Evolutionary conservation across 2,888 invertebrate genomes (phyloP).

Genomic region (Cyaniris semiargus): DNA sequence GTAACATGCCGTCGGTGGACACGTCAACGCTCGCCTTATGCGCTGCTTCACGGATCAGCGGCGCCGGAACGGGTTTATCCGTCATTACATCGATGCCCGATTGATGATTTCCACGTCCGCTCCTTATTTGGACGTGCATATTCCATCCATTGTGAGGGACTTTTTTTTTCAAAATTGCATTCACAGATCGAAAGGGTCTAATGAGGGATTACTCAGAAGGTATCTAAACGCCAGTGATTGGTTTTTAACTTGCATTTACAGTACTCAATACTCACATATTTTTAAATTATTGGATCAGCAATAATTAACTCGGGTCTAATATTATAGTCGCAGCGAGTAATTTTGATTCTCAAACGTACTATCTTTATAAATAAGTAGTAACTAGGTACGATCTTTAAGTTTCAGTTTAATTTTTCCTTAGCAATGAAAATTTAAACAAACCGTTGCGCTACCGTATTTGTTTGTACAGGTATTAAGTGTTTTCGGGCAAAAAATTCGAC

Average conservation of each 20-base stretch:
- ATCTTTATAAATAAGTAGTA: not conserved
- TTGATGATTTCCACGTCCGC: constrained; percentile 47
- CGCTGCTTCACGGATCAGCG: constrained; percentile 64
- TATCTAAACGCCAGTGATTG: not conserved
- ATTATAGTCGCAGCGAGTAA: not conserved
- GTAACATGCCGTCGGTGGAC: constrained; percentile 60
- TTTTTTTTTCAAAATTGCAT: not conserved
- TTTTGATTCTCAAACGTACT: not conserved
- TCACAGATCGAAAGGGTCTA: not conserved
- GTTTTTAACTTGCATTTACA: not conserved
- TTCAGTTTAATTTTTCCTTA: not conserved
- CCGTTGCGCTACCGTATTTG: not conserved
- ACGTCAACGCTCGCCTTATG: constrained; percentile 67
- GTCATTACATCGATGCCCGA: constrained; percentile 53
- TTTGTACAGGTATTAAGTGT: constrained; percentile 10
- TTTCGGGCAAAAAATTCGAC: constrained; percentile 1
- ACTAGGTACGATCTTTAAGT: not conserved
- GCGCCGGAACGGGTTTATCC: constrained; percentile 62
- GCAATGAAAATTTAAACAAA: not conserved
- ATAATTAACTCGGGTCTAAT: not conserved
- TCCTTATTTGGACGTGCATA: constrained; percentile 39
- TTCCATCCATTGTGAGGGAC: constrained; percentile 20
- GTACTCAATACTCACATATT: too few relatives aligned
- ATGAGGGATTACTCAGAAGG: not conserved
- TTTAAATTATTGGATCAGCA: not conserved